Evolutionary conservation across 2,888 invertebrate genomes (phyloP).

Genomic region (Trichogramma evanescens): DNA sequence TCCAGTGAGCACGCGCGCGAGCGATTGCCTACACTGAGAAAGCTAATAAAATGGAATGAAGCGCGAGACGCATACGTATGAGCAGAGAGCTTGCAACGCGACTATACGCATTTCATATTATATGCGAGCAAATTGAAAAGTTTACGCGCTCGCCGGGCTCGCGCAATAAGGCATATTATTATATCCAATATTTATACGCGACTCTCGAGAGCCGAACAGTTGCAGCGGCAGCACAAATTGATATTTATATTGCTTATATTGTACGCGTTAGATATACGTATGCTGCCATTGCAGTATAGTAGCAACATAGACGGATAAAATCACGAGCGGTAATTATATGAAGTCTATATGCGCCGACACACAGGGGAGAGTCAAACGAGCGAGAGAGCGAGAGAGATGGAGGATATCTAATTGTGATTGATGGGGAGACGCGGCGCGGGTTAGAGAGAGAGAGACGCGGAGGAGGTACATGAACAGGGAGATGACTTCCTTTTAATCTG

Average conservation of each 20-base stretch:
- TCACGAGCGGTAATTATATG: conserved; percentile 40
- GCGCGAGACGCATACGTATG: no score
- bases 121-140: no score
- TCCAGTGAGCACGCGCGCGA: background rate
- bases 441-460: conserved; percentile 26
- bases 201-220: background rate
- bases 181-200: background rate
- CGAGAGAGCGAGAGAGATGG: conserved; percentile 26
- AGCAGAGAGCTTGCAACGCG: no score
- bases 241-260: conserved; percentile 11
- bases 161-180: no score
- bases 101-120: no score
- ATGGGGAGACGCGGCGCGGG: conserved; percentile 34
- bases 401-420: conserved; percentile 47
- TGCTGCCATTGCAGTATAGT: conserved; percentile 35
- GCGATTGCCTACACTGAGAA: background rate
- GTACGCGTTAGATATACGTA: conserved; percentile 12
- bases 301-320: conserved; percentile 28
- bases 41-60: no score
- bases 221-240: no score
- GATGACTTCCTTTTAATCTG: conserved; percentile 48
- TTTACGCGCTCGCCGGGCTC: no score
- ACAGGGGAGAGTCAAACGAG: conserved; percentile 27
- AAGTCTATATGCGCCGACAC: conserved; percentile 28
- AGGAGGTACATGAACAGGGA: conserved; percentile 26